Evolutionary conservation across 1,140 invertebrate genomes (phyloP), one percentile per base, ranked within the genome.

Genomic region (Mya arenaria): DNA sequence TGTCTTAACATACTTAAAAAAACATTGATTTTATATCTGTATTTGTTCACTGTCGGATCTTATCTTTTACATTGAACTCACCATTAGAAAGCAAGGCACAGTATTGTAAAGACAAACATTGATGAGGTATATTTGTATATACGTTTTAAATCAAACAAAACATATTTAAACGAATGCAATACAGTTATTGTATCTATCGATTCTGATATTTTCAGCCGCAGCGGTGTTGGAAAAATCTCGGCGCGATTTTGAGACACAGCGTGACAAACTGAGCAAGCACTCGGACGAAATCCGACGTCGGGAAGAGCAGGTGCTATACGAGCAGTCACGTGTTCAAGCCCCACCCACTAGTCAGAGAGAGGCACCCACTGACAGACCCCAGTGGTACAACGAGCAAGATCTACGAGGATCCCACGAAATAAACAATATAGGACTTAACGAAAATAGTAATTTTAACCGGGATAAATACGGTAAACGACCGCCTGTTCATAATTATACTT

Each of bases 401-500:
- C 32, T 89, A 3, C 55, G 83, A 69, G 86, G 84, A 36, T 55
- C 87, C 1, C 62, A 82, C n/a, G 87, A 89, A 25, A 88, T 89
- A 5, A 89, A 89, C 39, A 79, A 39, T 13, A 34, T 88, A 32
- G 87, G 88, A 15, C 71, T 86, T 10, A 85, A 80, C 23, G 48
- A 79, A 17, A 73, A 32, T 28, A 84, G 83, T 32, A 86, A 69
- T 48, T 89, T 84, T 78, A 88, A 89, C 55, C 71, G 82, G 52
- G 88, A 89, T 55, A 87, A 85, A 71, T 87, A 89, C 80, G 80
- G 84, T 23, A 30, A 52, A 15, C 73, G 80, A 44, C 69, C 86
- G 1, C 87, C 84, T 32, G 81, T 83, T 19, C 87, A 89, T 62
- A 87, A 87, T 25, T 89, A 89, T 60, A 82, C 81, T 62, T 48